Evolutionary conservation across 2,797 vertebrate species (phyloP), one percentile per base, ranked within the genome.

Genomic region (Manis javanica): DNA sequence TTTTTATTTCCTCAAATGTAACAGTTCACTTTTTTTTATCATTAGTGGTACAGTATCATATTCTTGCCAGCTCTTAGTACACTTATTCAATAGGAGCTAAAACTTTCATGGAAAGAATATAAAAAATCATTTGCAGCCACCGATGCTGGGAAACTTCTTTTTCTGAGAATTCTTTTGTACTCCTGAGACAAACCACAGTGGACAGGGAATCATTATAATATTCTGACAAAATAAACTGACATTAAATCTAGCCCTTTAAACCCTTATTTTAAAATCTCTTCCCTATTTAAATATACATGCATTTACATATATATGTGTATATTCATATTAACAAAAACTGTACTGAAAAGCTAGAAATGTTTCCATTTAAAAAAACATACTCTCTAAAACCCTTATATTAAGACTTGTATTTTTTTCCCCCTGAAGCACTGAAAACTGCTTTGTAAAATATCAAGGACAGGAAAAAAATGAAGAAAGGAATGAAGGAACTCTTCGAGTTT

Each of bases 1-100:
- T 97, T 98, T 99, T 98, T 98, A 98, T 99, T 98, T 98, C 98
- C 98, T 98, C 97, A 98, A 98, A 98, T 96, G 97, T 98, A 98
- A 98, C 98, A 98, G 98, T 97, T 97, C 97, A 96, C 86, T 90
- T 18, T 97, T 95, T 98, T 98, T 98, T 97, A 94, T 98, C 97
- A 98, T 98, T 98, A 98, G 98, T 98, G 97, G 96, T 98, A 98
- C 75, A 96, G 97, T 98, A 98, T 98, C 97, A 95, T 98, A 98
- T 98, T 98, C 98, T 98, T 98, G 98, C 97, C 98, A 98, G 97
- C 96, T 98, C 96, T 97, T 97, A 97, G 96, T 96, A 92, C 63
- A 98, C 97, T 94, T 97, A 98, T 97, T 98, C 72, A 95, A 92
- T 57, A 97, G 92, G 96, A 97, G 92, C 87, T 64, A 98, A 97